Evolutionary conservation across 2,888 invertebrate genomes (phyloP), one percentile per base, ranked within the genome.

Genomic region (Blastobasis lacticolella): DNA sequence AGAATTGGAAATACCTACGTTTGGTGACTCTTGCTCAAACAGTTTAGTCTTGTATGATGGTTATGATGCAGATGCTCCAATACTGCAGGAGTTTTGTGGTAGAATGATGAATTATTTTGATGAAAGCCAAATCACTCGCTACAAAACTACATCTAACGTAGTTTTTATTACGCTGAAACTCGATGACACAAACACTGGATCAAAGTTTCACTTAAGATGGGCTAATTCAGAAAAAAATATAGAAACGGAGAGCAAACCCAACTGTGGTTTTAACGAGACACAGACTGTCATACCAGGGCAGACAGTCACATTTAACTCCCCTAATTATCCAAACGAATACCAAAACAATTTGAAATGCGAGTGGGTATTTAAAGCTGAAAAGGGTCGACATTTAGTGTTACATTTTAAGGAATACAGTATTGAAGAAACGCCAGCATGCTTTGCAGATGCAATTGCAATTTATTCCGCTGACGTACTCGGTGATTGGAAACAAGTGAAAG

Each of bases 321-420:
- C 97, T 0, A 94, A 94, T 49, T 97, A 91, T 80, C 95, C 95
- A 0, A 9, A 83, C 48, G 90, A 91, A 0, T 97, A 97, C 70
- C 85, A 62, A 0, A 52, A 75, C 10, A 81, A 91, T 64, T 71
- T 94, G 44, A 80, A 91, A 48, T 97, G 97, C 71, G 87, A 89
- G 53, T 97, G 97, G 97, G 82, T 90, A 0, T 89, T 95, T 51
- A 84, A 90, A 52, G 86, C 95, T 0, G 71, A 64, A 50, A 75
- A 85, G 0, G 92, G 92, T 36, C 88, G 89, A 49, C 93, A 94
- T 66, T 73, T 95, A 4, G 71, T 70, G 43, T 55, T 97, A 7
- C 68, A 64, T 45, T 90, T 96, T 64, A 7, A 58, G 0, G 75
- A 79, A 0, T 70, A 96, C 45, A 81, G 91, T 56, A 54, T 96